Evolutionary conservation across 2,113 vertebrate genomes (phyloP), one percentile per base, ranked within the genome.

Genomic region (Pangasianodon hypophthalmus): DNA sequence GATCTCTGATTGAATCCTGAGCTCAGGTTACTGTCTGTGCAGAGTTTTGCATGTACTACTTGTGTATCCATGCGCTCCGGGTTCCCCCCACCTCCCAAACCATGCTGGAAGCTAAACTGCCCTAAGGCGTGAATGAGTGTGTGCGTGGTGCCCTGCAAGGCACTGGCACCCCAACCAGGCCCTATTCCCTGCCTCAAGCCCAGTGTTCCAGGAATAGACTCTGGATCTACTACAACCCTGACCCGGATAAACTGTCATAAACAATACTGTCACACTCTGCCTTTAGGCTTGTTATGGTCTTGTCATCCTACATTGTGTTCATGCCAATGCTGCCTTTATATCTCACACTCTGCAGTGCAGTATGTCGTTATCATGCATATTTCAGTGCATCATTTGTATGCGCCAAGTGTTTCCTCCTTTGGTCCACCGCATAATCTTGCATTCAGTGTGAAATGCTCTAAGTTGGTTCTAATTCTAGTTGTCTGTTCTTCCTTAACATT

Each of bases 321-420:
- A 84, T 44, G 64, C 32, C 50, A 84, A 46, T 26, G 29, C 54
- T 24, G 54, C 37, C 44, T 58, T 84, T 71, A 54, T 48, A 26
- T 84, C 32, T 64, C 64, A 21, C 80, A 83, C 56, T 54, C 80
- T 88, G 80, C 32, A 54, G 21, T 71, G 80, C 80, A 88, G 80
- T 50, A 83, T 6, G 6, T 87, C 37, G 2, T 82, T 75, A 81
- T 54, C 46, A 71, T 86, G 26, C 52, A 85, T 71, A 89, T 88
- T 88, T 77, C 67, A 85, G 80, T 86, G 83, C 79, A 80, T 91
- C 44, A 86, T 82, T n/a, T 73, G 19, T 64, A 62, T 82, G 73
- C 56, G 6, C 54, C 56, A 71, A 32, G 19, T 80, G 29, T 1
- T 81, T 60, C 60, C n/a, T 73, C 32, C n/a, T 88, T 60, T 29